These are phyloP conservation scores for Tetranychus truncatus DNA, from an alignment of 2,888 invertebrate species.

Conservation along the genomic window DNA sequence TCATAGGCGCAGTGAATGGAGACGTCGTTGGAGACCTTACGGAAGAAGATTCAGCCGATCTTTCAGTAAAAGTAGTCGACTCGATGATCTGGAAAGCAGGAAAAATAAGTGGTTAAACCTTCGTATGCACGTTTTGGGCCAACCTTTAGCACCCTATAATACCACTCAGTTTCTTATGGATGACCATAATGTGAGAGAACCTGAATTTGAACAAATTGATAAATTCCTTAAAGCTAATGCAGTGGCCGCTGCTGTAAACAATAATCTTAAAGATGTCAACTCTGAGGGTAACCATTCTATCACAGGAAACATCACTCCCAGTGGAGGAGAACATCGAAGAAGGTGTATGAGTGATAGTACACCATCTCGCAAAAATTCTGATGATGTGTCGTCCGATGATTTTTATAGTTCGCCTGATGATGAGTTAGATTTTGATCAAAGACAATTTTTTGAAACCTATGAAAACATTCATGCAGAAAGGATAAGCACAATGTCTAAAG, in stretches of 20 bases:
- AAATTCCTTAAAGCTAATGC: constrained; percentile 12
- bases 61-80: background rate
- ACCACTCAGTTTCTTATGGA: constrained; percentile 91
- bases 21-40: background rate
- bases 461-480: constrained; percentile 72
- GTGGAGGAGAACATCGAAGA: constrained; percentile 11
- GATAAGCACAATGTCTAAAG: constrained; percentile 59
- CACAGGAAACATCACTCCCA: constrained; percentile 16
- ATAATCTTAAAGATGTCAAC: too few species aligned
- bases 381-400: constrained; percentile 13
- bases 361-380: constrained; percentile 17
- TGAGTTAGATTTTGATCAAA: constrained; percentile 72
- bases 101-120: background rate
- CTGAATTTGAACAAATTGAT: constrained; percentile 29
- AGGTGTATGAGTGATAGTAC: constrained; percentile 33
- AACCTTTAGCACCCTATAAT: constrained; percentile 70
- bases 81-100: background rate
- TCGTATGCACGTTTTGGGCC: constrained; percentile 29
- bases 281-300: background rate
- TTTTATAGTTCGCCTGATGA: constrained; percentile 49
- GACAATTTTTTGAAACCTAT: constrained; percentile 79
- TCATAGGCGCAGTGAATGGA: background rate
- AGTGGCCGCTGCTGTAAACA: background rate
- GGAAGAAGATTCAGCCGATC: background rate
- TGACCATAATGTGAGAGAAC: constrained; percentile 47